Evolutionary conservation across 2,888 invertebrate species (phyloP).

Genomic region (Phytoseiulus persimilis): DNA sequence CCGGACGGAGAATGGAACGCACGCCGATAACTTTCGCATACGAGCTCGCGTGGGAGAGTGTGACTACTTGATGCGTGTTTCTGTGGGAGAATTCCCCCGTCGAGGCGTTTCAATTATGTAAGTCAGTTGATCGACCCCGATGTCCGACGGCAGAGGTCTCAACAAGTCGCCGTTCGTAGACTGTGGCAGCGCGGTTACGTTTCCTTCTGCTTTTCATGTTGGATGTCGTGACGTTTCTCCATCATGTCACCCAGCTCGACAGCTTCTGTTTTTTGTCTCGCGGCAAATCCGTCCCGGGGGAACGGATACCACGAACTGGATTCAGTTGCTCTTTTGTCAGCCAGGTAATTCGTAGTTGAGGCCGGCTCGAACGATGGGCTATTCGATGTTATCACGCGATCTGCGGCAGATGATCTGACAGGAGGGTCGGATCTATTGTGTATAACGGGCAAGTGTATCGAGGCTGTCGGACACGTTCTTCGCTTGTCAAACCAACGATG

Average conservation of each 20-base stretch:
- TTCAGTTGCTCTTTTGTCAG: neutral
- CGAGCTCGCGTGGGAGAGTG: neutral
- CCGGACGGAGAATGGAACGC: neutral
- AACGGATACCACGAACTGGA: neutral
- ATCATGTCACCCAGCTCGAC: neutral
- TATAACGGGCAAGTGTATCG: neutral
- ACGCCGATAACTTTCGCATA: neutral
- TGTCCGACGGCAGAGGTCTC: neutral
- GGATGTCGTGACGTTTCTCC: neutral
- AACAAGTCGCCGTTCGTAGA: neutral
- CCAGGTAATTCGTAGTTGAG: neutral
- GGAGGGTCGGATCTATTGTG: neutral
- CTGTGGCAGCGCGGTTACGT: neutral
- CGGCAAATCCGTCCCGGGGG: neutral
- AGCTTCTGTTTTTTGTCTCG: neutral
- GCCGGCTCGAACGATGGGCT: neutral
- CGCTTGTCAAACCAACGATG: neutral
- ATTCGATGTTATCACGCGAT: neutral
- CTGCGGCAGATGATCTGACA: neutral
- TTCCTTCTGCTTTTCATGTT: neutral
- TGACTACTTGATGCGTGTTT: neutral
- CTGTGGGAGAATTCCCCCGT: neutral
- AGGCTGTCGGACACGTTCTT: neutral
- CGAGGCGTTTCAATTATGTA: neutral
- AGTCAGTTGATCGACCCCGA: neutral